These are phyloP conservation scores for Neria commutata DNA, from an alignment of 2,888 invertebrate genomes.

Conservation along the genomic window DNA sequence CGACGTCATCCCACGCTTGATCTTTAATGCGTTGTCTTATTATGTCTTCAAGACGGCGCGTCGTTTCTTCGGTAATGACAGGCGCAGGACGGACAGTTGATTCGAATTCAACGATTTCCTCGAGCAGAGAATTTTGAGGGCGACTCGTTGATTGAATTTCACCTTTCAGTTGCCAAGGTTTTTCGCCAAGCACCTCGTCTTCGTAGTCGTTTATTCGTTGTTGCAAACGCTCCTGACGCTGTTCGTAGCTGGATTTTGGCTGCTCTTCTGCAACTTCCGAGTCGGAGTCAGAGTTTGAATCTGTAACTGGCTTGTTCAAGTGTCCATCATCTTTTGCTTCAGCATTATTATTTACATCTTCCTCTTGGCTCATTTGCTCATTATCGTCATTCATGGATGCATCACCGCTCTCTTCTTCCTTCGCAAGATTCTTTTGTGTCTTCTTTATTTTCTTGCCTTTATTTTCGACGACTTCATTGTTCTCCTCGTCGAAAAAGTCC, in stretches of 20 bases:
- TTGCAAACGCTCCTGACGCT: constrained; percentile 74
- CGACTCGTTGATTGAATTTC: constrained; percentile 80
- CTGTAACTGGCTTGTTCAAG: background rate
- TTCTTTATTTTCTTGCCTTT: constrained; percentile 18
- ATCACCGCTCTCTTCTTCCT: constrained; percentile 28
- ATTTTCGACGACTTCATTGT: constrained; percentile 40
- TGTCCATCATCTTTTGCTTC: constrained; percentile 1
- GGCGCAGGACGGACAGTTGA: constrained; percentile 83
- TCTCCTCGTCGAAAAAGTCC: constrained; percentile 70
- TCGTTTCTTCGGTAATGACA: constrained; percentile 89
- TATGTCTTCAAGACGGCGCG: constrained; percentile 84
- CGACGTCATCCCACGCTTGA: constrained; percentile 92
- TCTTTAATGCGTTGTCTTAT: constrained; percentile 92
- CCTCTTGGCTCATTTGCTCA: constrained; percentile 29
- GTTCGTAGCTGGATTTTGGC: constrained; percentile 72
- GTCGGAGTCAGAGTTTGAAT: constrained; percentile 29
- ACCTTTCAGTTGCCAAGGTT: constrained; percentile 93
- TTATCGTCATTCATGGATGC: constrained; percentile 40
- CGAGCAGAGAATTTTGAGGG: constrained; percentile 90
- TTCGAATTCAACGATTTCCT: constrained; percentile 92
- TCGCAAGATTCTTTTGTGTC: constrained; percentile 38
- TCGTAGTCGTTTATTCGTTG: constrained; percentile 75
- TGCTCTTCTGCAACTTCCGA: constrained; percentile 28
- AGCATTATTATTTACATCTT: constrained; percentile 29
- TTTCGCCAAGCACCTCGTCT: constrained; percentile 76